These are phyloP conservation scores for Silurus asotus DNA, from an alignment of 2,113 vertebrate species.

Conservation along the genomic window DNA sequence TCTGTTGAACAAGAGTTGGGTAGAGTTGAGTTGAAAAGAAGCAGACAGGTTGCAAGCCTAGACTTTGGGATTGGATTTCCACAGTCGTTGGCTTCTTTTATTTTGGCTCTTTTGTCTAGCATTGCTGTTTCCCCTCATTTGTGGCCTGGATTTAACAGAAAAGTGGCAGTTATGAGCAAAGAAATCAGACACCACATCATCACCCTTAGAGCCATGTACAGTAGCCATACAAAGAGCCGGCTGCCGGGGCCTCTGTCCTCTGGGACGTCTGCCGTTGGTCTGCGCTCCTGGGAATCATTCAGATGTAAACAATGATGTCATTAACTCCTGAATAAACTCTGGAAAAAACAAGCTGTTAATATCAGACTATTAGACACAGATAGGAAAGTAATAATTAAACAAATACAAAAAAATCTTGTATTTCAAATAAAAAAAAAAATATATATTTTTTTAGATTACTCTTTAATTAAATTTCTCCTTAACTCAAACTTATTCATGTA, in stretches of 20 bases:
- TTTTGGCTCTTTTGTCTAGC: slow-evolving; percentile 60
- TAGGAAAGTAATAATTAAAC: neutral
- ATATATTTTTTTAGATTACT: neutral
- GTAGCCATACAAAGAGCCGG: slow-evolving; percentile 45
- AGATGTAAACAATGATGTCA: slow-evolving; percentile 13
- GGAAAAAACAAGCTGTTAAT: neutral
- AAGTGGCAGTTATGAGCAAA: slow-evolving; percentile 44
- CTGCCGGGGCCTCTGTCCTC: slow-evolving; percentile 26
- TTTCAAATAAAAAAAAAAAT: neutral
- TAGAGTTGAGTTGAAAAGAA: slow-evolving; percentile 68
- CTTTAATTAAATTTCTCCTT: neutral
- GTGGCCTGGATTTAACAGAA: slow-evolving; percentile 48
- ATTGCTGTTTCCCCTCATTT: slow-evolving; percentile 37
- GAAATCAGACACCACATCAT: slow-evolving; percentile 59
- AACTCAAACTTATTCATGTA: neutral
- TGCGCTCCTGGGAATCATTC: slow-evolving; percentile 30
- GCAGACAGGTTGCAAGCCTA: slow-evolving; percentile 39
- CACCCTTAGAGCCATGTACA: slow-evolving; percentile 39
- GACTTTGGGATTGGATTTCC: slow-evolving; percentile 69
- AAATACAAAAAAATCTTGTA: neutral
- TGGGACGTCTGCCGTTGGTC: slow-evolving; percentile 30
- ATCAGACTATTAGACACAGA: neutral
- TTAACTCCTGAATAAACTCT: neutral
- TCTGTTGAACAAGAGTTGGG: slow-evolving; percentile 65
- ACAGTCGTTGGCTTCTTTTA: slow-evolving; percentile 37